phyloP scores from a whole-genome alignment of 2,113 vertebrate genomes.

The Manacus vitellinus region DNA sequence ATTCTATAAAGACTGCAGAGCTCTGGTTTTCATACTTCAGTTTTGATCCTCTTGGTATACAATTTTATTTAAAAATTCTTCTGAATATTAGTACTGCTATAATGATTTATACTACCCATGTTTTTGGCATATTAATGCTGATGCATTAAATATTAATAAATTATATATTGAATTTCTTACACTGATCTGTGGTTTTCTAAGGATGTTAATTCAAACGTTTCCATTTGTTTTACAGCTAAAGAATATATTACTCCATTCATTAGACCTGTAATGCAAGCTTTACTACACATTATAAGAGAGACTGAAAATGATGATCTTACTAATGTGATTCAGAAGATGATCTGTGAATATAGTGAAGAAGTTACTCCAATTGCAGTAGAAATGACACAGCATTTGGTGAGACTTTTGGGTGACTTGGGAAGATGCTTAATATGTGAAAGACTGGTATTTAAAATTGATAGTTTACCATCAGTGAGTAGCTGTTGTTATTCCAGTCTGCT shows the following conservation, averaged over 20 bases:
- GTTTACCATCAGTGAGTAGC: not conserved
- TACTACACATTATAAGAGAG: conserved; percentile 97
- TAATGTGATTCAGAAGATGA: conserved; percentile 99
- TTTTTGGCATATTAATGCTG: not conserved
- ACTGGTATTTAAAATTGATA: not conserved
- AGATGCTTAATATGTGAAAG: not conserved
- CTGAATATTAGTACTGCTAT: not conserved
- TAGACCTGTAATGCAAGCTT: conserved; percentile 96
- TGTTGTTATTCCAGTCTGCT: not conserved
- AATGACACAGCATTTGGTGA: conserved; percentile 99
- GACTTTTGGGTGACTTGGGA: conserved; percentile 7
- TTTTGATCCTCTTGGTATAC: not conserved
- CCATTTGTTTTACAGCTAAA: conserved; percentile 83
- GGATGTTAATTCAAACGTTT: not conserved
- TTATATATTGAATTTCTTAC: not conserved
- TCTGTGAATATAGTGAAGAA: conserved; percentile 99
- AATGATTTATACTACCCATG: not conserved
- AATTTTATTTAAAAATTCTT: not conserved
- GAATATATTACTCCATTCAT: conserved; percentile 97
- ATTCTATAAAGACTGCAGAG: not conserved
- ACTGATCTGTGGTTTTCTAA: not conserved
- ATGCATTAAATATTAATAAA: not conserved
- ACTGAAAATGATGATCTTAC: conserved; percentile 99
- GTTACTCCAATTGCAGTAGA: conserved; percentile 98
- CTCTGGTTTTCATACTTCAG: not conserved